Conservation (phyloP, 2,113 vertebrate species). For the Cephalopterus ornatus region DNA sequence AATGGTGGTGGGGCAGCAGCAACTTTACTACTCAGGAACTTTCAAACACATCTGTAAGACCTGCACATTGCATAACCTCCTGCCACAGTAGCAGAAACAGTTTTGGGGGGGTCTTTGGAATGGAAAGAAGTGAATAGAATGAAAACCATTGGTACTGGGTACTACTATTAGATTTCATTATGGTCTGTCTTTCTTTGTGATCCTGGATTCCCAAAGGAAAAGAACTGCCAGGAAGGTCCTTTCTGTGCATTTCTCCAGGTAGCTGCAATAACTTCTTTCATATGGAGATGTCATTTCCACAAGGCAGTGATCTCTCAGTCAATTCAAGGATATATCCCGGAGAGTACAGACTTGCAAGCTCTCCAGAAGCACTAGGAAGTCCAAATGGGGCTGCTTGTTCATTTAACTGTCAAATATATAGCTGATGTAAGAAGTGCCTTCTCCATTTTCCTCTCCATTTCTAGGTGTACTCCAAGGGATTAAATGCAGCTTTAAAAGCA, state of each 20-base stretch:
- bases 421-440: background rate
- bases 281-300: background rate
- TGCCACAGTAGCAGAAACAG: background rate
- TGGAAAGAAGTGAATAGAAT: background rate
- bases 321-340: background rate
- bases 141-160: background rate
- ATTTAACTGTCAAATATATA: background rate
- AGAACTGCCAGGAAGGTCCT: background rate
- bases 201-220: background rate
- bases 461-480: background rate
- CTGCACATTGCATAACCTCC: background rate
- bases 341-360: background rate
- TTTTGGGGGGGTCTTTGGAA: background rate
- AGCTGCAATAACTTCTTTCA: background rate
- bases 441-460: background rate
- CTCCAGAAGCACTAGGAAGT: background rate
- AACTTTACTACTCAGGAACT: background rate
- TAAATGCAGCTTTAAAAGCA: background rate
- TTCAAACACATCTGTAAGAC: background rate
- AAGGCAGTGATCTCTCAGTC: background rate
- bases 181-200: background rate
- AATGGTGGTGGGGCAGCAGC: background rate
- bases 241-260: background rate
- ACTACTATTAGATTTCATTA: background rate
- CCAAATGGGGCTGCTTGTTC: background rate